A percentile compares a stretch with the other conserved stretches of the same genome.
Evolutionary conservation across 2,797 vertebrate genomes (phyloP).

Genomic region (Mormyrus hasselquistii): DNA sequence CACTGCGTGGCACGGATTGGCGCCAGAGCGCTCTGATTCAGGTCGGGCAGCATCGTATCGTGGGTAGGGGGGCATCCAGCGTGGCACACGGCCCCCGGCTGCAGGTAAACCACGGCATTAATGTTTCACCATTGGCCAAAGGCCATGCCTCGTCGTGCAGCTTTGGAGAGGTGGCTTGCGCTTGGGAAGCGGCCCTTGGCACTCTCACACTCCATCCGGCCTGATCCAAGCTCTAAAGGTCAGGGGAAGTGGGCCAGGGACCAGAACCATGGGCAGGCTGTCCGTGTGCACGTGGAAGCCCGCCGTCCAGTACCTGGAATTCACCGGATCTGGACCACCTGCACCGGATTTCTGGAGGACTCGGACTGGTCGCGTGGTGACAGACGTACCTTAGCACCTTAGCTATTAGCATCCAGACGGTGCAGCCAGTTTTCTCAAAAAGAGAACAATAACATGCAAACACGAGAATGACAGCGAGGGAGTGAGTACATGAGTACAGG

Average conservation of each 20-base stretch:
- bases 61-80: background rate
- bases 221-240: background rate
- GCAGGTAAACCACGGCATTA: background rate
- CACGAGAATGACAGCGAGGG: background rate
- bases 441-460: background rate
- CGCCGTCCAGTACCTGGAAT: background rate
- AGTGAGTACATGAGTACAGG: background rate
- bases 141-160: background rate
- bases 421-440: background rate
- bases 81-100: background rate
- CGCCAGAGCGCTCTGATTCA: conserved; percentile 42
- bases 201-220: background rate
- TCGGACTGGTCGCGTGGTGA: background rate
- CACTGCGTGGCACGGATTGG: conserved; percentile 51
- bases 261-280: background rate
- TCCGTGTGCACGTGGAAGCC: background rate
- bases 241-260: background rate
- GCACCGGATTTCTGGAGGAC: background rate
- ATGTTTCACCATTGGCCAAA: background rate
- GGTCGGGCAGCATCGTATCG: background rate
- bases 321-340: background rate
- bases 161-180: background rate
- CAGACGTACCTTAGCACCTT: background rate
- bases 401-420: conserved; percentile 3
- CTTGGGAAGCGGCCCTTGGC: background rate